These are phyloP conservation scores for Tachina lurida DNA, from an alignment of 2,888 invertebrate genomes.

Conservation along the genomic window DNA sequence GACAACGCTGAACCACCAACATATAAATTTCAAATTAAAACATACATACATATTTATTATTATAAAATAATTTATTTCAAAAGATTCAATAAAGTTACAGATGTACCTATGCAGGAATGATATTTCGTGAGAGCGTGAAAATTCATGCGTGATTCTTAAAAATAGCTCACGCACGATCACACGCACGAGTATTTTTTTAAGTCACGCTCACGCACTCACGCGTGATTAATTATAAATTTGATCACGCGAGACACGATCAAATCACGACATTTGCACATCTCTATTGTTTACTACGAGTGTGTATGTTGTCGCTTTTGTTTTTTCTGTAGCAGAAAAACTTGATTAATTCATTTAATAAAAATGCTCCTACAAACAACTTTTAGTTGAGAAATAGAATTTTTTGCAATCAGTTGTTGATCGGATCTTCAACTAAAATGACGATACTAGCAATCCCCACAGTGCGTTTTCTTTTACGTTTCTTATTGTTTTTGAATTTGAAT, in stretches of 20 bases:
- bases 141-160: too few relatives aligned
- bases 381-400: slow-evolving; percentile 58
- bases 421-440: slow-evolving; percentile 51
- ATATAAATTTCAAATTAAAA: too few relatives aligned
- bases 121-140: too few relatives aligned
- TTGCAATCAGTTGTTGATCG: slow-evolving; percentile 64
- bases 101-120: too few relatives aligned
- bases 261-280: not conserved
- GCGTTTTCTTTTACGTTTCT: not conserved
- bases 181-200: too few relatives aligned
- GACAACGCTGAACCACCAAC: too few relatives aligned
- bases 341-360: slow-evolving; percentile 58
- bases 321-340: slow-evolving; percentile 54
- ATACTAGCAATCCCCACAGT: not conserved
- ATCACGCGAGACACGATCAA: rapidly evolving
- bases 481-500: slow-evolving; percentile 25
- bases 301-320: slow-evolving; percentile 16
- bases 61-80: too few relatives aligned
- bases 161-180: too few relatives aligned
- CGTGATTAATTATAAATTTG: too few relatives aligned
- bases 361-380: slow-evolving; percentile 26
- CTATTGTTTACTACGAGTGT: slow-evolving; percentile 12
- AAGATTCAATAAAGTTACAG: too few relatives aligned
- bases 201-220: too few relatives aligned
- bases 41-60: too few relatives aligned